phyloP scores from a whole-genome alignment of 2,888 invertebrate genomes.

The Andrena hattorfiana region DNA sequence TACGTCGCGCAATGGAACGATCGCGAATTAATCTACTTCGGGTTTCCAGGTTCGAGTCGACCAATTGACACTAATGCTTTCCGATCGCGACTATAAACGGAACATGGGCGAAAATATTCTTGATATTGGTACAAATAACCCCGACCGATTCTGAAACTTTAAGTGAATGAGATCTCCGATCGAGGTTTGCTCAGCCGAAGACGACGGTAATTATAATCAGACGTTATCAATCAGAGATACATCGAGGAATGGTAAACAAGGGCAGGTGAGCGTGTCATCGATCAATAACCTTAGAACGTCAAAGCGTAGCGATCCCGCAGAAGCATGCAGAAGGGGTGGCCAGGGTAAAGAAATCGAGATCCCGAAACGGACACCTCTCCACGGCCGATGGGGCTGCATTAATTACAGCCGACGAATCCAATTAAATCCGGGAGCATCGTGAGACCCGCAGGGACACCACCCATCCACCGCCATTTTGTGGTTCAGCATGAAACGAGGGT shows the following conservation, averaged over 20 bases:
- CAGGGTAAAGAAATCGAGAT: conserved; percentile 15
- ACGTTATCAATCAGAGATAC: no score
- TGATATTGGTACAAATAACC: no score
- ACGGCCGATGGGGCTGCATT: conserved; percentile 56
- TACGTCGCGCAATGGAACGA: background rate
- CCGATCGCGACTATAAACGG: background rate
- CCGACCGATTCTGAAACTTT: no score
- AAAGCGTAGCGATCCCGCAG: no score
- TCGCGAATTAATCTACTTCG: conserved; percentile 15
- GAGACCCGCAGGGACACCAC: conserved; percentile 55
- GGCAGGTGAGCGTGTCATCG: no score
- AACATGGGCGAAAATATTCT: background rate
- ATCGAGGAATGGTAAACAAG: no score
- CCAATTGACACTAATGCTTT: background rate
- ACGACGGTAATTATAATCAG: no score
- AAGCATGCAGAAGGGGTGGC: no score
- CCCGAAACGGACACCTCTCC: conserved; percentile 13
- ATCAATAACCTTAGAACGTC: no score
- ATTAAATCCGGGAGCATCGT: conserved; percentile 75
- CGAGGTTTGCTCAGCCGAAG: no score
- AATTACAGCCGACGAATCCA: conserved; percentile 78
- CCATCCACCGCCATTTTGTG: conserved; percentile 63
- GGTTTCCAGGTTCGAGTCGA: background rate
- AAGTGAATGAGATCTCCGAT: no score
- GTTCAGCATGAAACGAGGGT: conserved; percentile 47